phyloP scores from a whole-genome alignment of 2,113 vertebrate genomes.

The Ictalurus furcatus region DNA sequence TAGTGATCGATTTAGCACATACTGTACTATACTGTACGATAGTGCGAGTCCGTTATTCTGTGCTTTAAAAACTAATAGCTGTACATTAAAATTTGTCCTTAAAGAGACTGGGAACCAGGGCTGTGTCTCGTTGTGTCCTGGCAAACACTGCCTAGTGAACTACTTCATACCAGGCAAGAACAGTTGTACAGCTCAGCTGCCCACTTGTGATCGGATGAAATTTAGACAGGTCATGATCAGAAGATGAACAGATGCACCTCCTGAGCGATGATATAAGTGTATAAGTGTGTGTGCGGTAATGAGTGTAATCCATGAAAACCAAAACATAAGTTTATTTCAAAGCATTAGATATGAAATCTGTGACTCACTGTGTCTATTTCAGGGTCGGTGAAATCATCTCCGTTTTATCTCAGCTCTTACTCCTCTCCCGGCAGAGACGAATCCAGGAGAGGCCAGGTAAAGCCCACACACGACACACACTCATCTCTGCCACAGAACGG shows the following conservation, averaged over 20 bases:
- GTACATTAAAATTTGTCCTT: neutral
- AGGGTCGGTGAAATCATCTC: slow-evolving; percentile 93
- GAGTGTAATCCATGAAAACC: neutral
- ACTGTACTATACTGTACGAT: neutral
- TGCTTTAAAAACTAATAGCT: neutral
- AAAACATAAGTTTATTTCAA: neutral
- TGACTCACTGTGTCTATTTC: slow-evolving; percentile 17
- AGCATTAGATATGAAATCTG: too few species aligned
- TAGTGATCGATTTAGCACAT: neutral
- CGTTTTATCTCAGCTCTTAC: slow-evolving; percentile 93
- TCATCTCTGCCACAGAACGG: neutral
- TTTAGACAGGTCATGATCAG: neutral
- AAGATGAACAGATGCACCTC: neutral
- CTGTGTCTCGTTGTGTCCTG: neutral
- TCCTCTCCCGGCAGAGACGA: slow-evolving; percentile 93
- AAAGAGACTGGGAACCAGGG: neutral
- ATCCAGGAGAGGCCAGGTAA: slow-evolving; percentile 90
- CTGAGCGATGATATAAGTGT: neutral
- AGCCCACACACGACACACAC: slow-evolving; percentile 9
- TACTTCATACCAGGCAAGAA: neutral
- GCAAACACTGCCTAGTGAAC: neutral
- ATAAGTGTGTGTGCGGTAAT: neutral
- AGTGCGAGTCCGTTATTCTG: neutral
- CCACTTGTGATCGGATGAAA: neutral
- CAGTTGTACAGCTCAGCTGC: neutral